Percentiles rank a stretch among this genome's conserved stretches.
Evolutionary conservation across 1,140 invertebrate genomes (phyloP).

Genomic region (Heliothis virescens): DNA sequence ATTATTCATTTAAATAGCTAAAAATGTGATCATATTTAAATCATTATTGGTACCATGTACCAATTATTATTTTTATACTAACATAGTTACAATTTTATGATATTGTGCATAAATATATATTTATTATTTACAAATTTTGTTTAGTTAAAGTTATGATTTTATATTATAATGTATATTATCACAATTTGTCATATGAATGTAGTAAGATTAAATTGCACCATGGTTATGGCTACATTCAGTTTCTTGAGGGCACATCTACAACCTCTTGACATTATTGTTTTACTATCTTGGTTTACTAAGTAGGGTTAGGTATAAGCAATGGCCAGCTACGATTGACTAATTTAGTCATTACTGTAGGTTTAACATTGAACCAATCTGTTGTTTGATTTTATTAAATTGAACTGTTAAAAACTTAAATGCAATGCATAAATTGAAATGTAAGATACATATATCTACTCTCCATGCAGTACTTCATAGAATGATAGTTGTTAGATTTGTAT

Average conservation of each 20-base stretch:
- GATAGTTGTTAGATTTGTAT: conserved; percentile 57
- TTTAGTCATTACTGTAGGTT: conserved; percentile 70
- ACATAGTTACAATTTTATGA: conserved; percentile 47
- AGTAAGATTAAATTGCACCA: conserved; percentile 40
- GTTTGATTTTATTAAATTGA: conserved; percentile 85
- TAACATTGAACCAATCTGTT: conserved; percentile 73
- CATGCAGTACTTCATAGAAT: conserved; percentile 70
- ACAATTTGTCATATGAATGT: conserved; percentile 39
- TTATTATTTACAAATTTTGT: conserved; percentile 16
- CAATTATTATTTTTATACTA: conserved; percentile 66
- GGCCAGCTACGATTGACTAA: conserved; percentile 69
- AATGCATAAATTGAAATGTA: conserved; percentile 83
- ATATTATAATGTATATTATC: conserved; percentile 22
- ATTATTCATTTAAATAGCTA: conserved; percentile 37
- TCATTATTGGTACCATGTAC: conserved; percentile 77
- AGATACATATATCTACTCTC: conserved; percentile 82
- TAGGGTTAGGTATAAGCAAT: conserved; percentile 59
- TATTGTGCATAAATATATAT: conserved; percentile 12
- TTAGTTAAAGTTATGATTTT: conserved; percentile 20
- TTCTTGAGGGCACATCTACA: background rate
- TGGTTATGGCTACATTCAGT: conserved; percentile 43
- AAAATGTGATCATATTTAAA: conserved; percentile 64
- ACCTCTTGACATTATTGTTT: conserved; percentile 30
- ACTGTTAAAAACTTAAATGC: conserved; percentile 82
- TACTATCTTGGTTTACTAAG: conserved; percentile 20